Evolutionary conservation across 2,113 vertebrate species (phyloP).

Genomic region (Chinchilla lanigera): DNA sequence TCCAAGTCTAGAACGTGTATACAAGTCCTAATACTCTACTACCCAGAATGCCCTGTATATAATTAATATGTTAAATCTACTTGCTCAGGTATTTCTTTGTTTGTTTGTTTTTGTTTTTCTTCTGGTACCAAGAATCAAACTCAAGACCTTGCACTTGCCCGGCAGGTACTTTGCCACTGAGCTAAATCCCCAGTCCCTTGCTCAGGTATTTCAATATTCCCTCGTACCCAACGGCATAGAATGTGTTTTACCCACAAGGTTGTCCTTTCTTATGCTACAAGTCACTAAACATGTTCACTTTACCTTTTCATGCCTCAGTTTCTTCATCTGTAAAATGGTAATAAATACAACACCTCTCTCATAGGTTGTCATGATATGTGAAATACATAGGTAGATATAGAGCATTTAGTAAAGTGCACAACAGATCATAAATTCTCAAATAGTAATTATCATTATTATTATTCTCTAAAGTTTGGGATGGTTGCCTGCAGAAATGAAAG

Average conservation of each 20-base stretch:
- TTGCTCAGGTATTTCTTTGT: not conserved
- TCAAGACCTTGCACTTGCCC: too few species aligned
- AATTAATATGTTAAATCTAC: not conserved
- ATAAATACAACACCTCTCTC: not conserved
- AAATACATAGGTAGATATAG: not conserved
- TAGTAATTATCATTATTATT: conserved; percentile 2
- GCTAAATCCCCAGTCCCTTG: too few species aligned
- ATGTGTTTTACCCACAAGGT: not conserved
- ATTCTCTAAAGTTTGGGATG: conserved; percentile 48
- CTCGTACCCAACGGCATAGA: not conserved
- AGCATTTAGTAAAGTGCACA: conserved; percentile 35
- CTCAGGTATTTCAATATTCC: not conserved
- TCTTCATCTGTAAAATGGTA: conserved; percentile 2
- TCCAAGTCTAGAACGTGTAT: conserved; percentile 3
- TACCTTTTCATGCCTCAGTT: not conserved
- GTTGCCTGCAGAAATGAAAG: conserved; percentile 63
- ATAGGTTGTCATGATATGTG: not conserved
- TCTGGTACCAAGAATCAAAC: too few species aligned
- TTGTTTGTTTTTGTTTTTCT: too few species aligned
- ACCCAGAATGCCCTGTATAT: not conserved
- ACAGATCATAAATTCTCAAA: conserved; percentile 34
- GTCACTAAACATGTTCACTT: not conserved
- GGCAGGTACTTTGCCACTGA: too few species aligned
- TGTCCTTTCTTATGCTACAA: not conserved
- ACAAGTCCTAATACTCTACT: not conserved